Evolutionary conservation across 2,888 invertebrate genomes (phyloP).

Genomic region (Aradus depressus): DNA sequence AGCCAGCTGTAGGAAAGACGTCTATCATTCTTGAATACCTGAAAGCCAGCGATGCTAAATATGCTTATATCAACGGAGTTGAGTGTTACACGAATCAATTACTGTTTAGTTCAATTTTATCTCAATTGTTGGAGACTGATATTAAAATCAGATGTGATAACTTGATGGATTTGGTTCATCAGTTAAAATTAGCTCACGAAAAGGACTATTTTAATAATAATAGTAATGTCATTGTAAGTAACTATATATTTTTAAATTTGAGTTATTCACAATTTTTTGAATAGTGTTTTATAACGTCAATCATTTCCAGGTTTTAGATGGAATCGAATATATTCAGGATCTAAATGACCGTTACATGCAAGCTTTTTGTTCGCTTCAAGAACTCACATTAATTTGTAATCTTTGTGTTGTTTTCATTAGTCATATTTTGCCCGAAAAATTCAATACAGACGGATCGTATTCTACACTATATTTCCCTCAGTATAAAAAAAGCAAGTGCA

Average conservation of each 20-base stretch:
- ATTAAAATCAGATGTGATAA: slow-evolving; percentile 49
- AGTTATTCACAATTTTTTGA: neutral
- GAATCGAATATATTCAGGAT: slow-evolving; percentile 64
- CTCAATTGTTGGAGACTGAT: slow-evolving; percentile 12
- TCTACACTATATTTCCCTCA: slow-evolving; percentile 66
- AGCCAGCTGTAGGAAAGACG: slow-evolving; percentile 75
- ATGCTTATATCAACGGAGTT: slow-evolving; percentile 61
- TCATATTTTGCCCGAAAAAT: slow-evolving; percentile 71
- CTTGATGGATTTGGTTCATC: slow-evolving; percentile 50
- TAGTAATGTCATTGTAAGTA: slow-evolving; percentile 45
- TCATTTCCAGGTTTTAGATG: slow-evolving; percentile 50
- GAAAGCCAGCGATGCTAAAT: slow-evolving; percentile 43
- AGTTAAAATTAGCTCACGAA: slow-evolving; percentile 33
- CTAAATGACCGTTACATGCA: slow-evolving; percentile 64
- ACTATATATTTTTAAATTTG: neutral
- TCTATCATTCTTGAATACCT: slow-evolving; percentile 52
- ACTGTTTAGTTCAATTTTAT: slow-evolving; percentile 52
- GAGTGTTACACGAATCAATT: slow-evolving; percentile 69
- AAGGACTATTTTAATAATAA: slow-evolving; percentile 39
- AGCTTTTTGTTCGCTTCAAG: slow-evolving; percentile 58
- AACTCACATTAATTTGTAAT: slow-evolving; percentile 53
- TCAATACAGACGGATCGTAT: slow-evolving; percentile 58
- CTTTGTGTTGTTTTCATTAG: slow-evolving; percentile 66
- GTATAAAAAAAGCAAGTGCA: slow-evolving; percentile 50
- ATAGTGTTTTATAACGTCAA: neutral